Evolutionary conservation across 2,113 vertebrate species (phyloP).

Genomic region (Synchiropus splendidus): DNA sequence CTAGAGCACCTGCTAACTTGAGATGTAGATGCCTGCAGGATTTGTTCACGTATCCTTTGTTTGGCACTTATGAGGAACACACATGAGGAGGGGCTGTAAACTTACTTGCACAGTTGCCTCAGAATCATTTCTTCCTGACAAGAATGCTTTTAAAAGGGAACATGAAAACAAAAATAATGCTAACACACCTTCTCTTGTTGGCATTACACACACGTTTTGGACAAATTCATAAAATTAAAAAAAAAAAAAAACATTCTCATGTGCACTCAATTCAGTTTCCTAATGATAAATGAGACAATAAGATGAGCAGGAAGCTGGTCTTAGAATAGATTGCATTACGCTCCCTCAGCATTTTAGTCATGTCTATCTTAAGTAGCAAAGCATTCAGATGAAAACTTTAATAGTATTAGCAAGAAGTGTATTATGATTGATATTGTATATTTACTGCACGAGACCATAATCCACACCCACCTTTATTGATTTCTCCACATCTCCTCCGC

Average conservation of each 20-base stretch:
- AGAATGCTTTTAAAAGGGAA: constrained; percentile 39
- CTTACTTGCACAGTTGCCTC: constrained; percentile 40
- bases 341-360: no score
- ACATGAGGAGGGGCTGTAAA: constrained; percentile 25
- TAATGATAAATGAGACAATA: no score
- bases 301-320: no score
- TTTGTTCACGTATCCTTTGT: constrained; percentile 14
- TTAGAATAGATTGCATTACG: no score
- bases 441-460: no score
- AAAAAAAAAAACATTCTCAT: no score
- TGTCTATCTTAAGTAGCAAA: no score
- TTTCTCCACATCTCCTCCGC: constrained; percentile 88
- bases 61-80: constrained; percentile 3
- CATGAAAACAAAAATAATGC: constrained; percentile 22
- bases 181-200: constrained; percentile 15
- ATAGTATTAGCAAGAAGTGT: no score
- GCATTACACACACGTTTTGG: background rate
- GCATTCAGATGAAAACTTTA: no score
- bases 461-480: constrained; percentile 72
- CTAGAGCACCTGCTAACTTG: constrained; percentile 3
- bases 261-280: no score
- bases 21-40: constrained; percentile 23
- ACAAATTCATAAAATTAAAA: background rate
- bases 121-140: constrained; percentile 42
- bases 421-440: no score